Evolutionary conservation across 2,113 vertebrate species (phyloP), one percentile per base, ranked within the genome.

Genomic region (Lathamus discolor): DNA sequence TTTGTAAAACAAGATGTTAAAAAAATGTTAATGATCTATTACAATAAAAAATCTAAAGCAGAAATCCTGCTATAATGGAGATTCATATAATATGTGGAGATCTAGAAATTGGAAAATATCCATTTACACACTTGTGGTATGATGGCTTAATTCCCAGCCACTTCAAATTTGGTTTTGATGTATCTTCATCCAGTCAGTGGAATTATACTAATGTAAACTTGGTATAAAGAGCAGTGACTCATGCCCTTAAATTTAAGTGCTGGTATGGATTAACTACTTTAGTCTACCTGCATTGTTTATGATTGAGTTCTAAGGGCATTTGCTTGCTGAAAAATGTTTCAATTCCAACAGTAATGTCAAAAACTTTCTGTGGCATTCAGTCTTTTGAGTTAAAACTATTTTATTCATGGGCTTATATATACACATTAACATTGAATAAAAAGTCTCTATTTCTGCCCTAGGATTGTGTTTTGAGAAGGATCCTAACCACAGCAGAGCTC

Each of bases 51-150:
- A 63, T n/a, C 1, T 3, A 72, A 91, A 90, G 2, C 15, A 27
- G 5, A 6, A 11, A 52, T 44, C 8, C 61, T 8, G 19, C 24
- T 31, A 41, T 78, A 92, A 82, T 80, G 61, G 27, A 73, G 14
- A 54, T 74, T 91, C 74, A 57, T 66, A 41, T 33, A 13, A 15
- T 88, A 13, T 64, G 22, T 43, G 22, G 18, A 82, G 62, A 14
- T 91, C 88, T 67, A 55, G 35, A 93, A 82, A 84, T 6, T 25
- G 19, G 43, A 69, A 97, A 96, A 92, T 72, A 46, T 17, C 28
- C 29, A 61, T 75, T 81, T 13, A 69, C 33, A 73, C 11, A 23
- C 33, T 88, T 52, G n/a, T 3, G 2, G 23, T 57, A 48, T 72
- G 74, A 79, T 4, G 25, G 31, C 22, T 91, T 77, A 69, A 88